Conservation (phyloP, 2,797 vertebrate genomes). For the Leuciscus waleckii region DNA sequence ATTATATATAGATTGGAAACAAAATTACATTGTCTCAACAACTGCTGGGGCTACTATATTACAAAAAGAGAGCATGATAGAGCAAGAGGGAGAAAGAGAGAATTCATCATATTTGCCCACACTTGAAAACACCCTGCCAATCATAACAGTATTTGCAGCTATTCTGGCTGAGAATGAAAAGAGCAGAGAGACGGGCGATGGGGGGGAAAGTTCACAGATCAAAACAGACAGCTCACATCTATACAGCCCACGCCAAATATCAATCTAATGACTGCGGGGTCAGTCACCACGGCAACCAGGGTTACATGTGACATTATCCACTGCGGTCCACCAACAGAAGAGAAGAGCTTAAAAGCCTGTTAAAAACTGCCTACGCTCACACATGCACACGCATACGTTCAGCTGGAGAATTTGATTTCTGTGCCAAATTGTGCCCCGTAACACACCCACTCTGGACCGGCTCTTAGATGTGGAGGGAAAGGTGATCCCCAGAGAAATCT, state of each 20-base stretch:
- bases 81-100: conserved; percentile 2
- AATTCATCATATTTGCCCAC: conserved; percentile 46
- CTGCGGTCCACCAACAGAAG: conserved; percentile 31
- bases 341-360: conserved; percentile 44
- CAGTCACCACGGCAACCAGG: conserved; percentile 55
- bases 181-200: conserved; percentile 17
- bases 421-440: conserved; percentile 14
- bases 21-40: conserved; percentile 7
- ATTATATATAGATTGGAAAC: neutral
- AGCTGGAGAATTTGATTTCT: neutral
- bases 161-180: conserved; percentile 62
- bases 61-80: conserved; percentile 5
- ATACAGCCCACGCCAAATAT: conserved; percentile 63
- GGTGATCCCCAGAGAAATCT: conserved; percentile 11
- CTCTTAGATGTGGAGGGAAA: conserved; percentile 17
- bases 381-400: neutral
- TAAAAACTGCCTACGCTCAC: conserved; percentile 44
- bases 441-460: neutral
- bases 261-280: conserved; percentile 62
- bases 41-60: conserved; percentile 9
- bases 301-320: conserved; percentile 52
- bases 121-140: conserved; percentile 60
- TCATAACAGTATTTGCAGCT: conserved; percentile 56
- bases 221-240: conserved; percentile 44
- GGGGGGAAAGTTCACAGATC: conserved; percentile 41